Percentiles rank a stretch among this genome's conserved stretches.
Evolutionary conservation across 2,888 invertebrate species (phyloP).

Genomic region (Andrena chrysosceles): DNA sequence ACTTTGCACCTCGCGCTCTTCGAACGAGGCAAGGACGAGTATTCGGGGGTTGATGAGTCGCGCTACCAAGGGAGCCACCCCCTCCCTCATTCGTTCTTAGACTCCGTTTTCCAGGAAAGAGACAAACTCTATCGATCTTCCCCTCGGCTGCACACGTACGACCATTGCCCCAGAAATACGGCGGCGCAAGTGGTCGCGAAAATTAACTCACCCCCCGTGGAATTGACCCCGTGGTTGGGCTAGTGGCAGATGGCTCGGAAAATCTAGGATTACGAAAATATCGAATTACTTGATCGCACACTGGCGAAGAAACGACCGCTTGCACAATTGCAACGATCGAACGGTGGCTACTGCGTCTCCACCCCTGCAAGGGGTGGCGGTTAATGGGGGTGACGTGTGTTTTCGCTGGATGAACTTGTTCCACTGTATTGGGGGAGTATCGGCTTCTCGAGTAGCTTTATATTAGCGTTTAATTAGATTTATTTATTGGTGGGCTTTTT

Average conservation of each 20-base stretch:
- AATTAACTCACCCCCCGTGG: constrained; percentile 54
- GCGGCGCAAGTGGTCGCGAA: constrained; percentile 35
- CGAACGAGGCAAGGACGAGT: constrained; percentile 3
- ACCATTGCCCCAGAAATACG: constrained; percentile 48
- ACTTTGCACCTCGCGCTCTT: constrained; percentile 26
- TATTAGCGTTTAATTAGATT: constrained; percentile 23
- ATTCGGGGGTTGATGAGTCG: background rate
- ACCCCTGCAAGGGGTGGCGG: constrained; percentile 8
- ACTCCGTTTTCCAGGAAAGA: constrained; percentile 25
- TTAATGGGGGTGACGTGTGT: constrained; percentile 31
- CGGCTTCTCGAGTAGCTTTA: constrained; percentile 11
- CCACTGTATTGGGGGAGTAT: background rate
- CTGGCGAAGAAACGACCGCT: constrained; percentile 67
- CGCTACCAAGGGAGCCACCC: constrained; percentile 35
- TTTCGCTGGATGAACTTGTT: constrained; percentile 17
- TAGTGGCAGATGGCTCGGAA: constrained; percentile 79
- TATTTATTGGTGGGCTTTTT: background rate
- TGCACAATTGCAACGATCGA: constrained; percentile 67
- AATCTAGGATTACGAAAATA: constrained; percentile 81
- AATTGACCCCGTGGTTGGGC: constrained; percentile 5
- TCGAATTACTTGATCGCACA: constrained; percentile 72
- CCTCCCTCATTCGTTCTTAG: background rate
- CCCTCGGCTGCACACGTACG: constrained; percentile 10
- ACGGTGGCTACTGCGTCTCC: constrained; percentile 56
- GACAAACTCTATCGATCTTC: constrained; percentile 15